These are phyloP conservation scores for Ctenicera cuprea DNA, from an alignment of 2,888 invertebrate genomes.

Conservation along the genomic window DNA sequence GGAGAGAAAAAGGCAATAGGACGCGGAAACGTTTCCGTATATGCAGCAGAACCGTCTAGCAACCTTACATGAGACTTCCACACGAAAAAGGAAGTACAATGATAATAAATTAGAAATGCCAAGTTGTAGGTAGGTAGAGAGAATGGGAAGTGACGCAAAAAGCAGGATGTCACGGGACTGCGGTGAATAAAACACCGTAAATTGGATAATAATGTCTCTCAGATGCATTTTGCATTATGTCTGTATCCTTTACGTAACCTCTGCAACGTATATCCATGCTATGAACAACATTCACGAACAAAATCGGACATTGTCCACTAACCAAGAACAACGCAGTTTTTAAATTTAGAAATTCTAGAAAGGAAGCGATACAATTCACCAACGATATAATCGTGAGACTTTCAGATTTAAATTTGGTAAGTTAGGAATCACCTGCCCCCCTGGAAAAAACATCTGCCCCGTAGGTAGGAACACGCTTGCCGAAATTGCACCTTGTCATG, in stretches of 20 bases:
- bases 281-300: too few relatives aligned
- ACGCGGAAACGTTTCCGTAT: background rate
- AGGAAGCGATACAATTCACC: background rate
- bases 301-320: too few relatives aligned
- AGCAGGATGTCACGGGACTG: conserved; percentile 66
- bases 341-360: too few relatives aligned
- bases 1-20: too few relatives aligned
- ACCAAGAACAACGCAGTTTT: too few relatives aligned
- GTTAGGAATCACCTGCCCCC: conserved; percentile 44
- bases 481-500: conserved; percentile 48
- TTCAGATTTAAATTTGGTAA: conserved; percentile 47
- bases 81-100: conserved; percentile 38
- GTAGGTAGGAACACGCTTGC: conserved; percentile 42
- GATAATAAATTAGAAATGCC: conserved; percentile 45
- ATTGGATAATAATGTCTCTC: conserved; percentile 63
- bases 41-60: conserved; percentile 1
- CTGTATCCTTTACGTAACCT: background rate
- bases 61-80: conserved; percentile 19
- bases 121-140: conserved; percentile 47
- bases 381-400: background rate
- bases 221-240: conserved; percentile 60
- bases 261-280: too few relatives aligned
- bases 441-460: conserved; percentile 51
- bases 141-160: conserved; percentile 56
- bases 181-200: conserved; percentile 59